Conservation (phyloP, 2,888 invertebrate genomes). For the Hoplodrina blanda region DNA sequence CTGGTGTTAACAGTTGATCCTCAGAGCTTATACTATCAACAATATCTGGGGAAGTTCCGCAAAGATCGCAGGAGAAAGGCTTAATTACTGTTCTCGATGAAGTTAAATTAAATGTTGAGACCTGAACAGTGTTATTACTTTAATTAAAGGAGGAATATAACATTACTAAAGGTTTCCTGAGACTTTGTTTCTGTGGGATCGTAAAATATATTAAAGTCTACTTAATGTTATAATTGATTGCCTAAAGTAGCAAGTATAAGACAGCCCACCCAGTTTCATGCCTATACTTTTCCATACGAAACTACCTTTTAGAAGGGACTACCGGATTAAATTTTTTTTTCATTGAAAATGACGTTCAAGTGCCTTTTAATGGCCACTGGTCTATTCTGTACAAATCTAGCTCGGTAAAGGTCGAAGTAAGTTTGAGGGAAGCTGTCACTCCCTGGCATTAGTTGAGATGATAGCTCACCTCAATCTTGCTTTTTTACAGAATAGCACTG, state of each 20-base stretch:
- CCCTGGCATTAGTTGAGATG: no score
- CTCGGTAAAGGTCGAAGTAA: background rate
- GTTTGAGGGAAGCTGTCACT: background rate
- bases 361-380: background rate
- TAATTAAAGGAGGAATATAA: conserved; percentile 35
- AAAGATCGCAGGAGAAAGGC: conserved; percentile 54
- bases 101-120: conserved; percentile 67
- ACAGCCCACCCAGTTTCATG: background rate
- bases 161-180: conserved; percentile 6
- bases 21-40: conserved; percentile 66
- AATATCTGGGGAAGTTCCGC: conserved; percentile 64
- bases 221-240: background rate
- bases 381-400: background rate
- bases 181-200: background rate
- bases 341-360: no score
- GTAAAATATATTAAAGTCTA: background rate
- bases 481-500: no score
- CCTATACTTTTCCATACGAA: no score
- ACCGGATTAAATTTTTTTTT: no score
- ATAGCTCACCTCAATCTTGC: no score
- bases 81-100: conserved; percentile 64
- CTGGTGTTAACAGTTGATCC: conserved; percentile 65
- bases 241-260: background rate
- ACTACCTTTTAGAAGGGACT: no score
- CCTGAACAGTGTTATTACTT: conserved; percentile 36